Evolutionary conservation across 2,113 vertebrate genomes (phyloP), one percentile per base, ranked within the genome.

Genomic region (Prunella himalayana): DNA sequence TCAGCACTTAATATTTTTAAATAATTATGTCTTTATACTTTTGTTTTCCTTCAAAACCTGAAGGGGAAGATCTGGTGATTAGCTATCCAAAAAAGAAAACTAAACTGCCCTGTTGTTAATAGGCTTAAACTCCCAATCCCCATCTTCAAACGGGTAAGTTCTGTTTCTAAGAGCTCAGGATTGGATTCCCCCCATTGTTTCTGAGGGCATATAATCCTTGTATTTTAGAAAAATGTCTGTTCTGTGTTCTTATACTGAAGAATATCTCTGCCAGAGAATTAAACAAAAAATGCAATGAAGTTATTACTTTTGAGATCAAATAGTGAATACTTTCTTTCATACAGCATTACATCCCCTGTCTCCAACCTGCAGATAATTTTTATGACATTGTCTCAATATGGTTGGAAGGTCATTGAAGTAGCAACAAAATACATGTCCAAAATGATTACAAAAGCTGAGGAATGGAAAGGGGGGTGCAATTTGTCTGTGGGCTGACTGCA

Each of bases 401-500:
- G 41, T 69, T 82, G 44, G 47, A 84, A 73, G 19, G 31, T 60
- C 19, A 11, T 6, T 47, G 35, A 76, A 7, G 39, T 65, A 10
- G 64, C 49, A 73, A 12, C 23, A 21, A 83, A 82, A 50, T 69
- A 35, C 1, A 35, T 75, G 45, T 76, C 19, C 42, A 54, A 61
- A 92, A 49, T 61, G 0, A 57, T 84, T 51, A 31, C 45, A 53
- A 76, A 92, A 87, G 42, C 57, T 69, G 85, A 87, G 71, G 24
- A 86, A 91, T 57, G 65, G 41, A 68, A 37, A n/a, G 22, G 35
- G 65, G 63, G n/a, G 4, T 83, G 56, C 59, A 57, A 82, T 64
- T 95, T 95, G 47, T 65, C 71, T 90, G 84, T 96, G 91, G 85
- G 82, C 92, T 95, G 93, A 95, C 90, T 91, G 61, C 61, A 0